Percentiles rank a stretch among this genome's conserved stretches.
Evolutionary conservation across 2,113 vertebrate species (phyloP).

Genomic region (Anser brachyrhynchus): DNA sequence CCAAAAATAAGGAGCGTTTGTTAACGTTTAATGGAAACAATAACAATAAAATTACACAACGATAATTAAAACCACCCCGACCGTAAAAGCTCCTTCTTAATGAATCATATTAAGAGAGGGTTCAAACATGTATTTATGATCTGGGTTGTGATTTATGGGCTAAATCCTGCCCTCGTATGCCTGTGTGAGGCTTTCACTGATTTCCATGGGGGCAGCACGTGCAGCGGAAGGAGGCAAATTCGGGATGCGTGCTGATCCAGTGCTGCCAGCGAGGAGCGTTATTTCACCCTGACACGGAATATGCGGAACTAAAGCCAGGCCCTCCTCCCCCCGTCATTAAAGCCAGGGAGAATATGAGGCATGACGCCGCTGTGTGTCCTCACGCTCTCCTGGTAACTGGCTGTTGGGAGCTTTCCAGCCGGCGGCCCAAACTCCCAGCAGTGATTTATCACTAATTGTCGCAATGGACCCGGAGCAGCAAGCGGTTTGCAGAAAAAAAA

Average conservation of each 20-base stretch:
- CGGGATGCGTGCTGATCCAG: slow-evolving; percentile 42
- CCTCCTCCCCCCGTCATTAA: background rate
- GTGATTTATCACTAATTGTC: slow-evolving; percentile 65
- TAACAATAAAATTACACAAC: slow-evolving; percentile 69
- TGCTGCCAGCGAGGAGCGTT: slow-evolving; percentile 31
- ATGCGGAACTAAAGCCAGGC: slow-evolving; percentile 24
- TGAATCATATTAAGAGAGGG: slow-evolving; percentile 70
- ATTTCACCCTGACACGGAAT: slow-evolving; percentile 35
- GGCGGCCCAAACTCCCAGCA: slow-evolving; percentile 40
- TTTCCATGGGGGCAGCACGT: slow-evolving; percentile 53
- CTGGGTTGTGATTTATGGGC: slow-evolving; percentile 53
- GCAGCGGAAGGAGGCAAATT: slow-evolving; percentile 34
- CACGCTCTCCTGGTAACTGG: background rate
- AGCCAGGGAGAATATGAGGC: background rate
- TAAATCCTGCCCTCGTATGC: slow-evolving; percentile 38
- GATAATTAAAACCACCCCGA: slow-evolving; percentile 78
- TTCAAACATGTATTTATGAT: slow-evolving; percentile 63
- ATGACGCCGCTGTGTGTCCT: background rate
- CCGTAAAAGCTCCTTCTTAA: slow-evolving; percentile 66
- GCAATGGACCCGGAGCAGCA: background rate
- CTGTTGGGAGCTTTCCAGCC: slow-evolving; percentile 22
- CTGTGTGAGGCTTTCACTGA: slow-evolving; percentile 26
- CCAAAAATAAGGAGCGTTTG: slow-evolving; percentile 75
- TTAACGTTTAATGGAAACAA: slow-evolving; percentile 75
- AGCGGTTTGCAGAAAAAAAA: background rate